Base-by-base conservation (phyloP, 2,797 vertebrate genomes). In the Molossus molossus region DNA sequence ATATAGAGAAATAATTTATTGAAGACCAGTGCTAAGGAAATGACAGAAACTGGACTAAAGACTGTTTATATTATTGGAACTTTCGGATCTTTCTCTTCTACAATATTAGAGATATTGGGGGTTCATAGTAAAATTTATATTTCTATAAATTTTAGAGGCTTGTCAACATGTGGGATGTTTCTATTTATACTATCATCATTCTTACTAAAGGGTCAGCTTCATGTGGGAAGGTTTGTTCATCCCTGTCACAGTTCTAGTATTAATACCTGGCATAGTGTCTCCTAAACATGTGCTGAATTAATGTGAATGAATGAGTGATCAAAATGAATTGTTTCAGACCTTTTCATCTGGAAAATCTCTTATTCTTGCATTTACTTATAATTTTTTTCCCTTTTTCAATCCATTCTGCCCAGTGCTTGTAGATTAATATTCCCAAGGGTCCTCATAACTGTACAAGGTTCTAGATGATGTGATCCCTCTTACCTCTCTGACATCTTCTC, bases 1-100 rank as follows among this genome's bases (percentile, higher is more conserved):
- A 83, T 92, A 70, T 53, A 85, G 20, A 20, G 12, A 13, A 53
- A 21, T 94, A 62, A 93, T 93, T 88, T 40, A 48, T 60, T 87
- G 45, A 88, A 86, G 21, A 7, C 2, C 65, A 23, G 64, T 80
- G 4, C 21, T 67, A 91, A 77, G 7, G 62, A 91, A 95, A 76
- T 94, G 40, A 85, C n/a, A 92, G 60, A 9, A 77, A 89, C 17
- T 80, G 3, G 55, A 65, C 3, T 21, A 83, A 95, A 65, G 12
- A n/a, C 21, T 93, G 4, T 83, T 86, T 80, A 48, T 60, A 6
- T 72, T 67, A 62, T 84, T 95, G 21, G 72, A 67, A 9, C 23
- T 93, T 85, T 21, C 9, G 69, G 6, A 29, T 64, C 33, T 9
- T 50, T 55, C 9, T 86, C 9, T 89, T 97, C 67, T 92, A 86